Percentiles rank a stretch among this genome's conserved stretches.
These are phyloP conservation scores for Xiphydria camelus DNA, from an alignment of 2,888 invertebrate genomes.

Conservation along the genomic window DNA sequence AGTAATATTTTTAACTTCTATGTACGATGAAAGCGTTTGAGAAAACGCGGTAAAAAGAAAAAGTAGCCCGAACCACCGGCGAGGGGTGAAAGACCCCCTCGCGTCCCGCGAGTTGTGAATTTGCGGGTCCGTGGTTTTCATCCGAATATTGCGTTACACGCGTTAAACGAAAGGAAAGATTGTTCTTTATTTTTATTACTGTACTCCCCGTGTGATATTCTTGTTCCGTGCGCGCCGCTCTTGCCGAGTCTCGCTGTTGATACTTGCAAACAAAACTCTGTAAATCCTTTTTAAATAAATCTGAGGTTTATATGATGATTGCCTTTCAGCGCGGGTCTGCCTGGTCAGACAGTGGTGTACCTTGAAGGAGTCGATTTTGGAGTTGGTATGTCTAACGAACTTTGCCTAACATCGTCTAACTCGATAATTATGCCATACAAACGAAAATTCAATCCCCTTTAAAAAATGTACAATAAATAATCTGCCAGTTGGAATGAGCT, in stretches of 20 bases:
- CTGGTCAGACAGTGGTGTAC: too few species aligned
- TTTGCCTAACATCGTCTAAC: too few species aligned
- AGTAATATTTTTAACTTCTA: slow-evolving; percentile 27
- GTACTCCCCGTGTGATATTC: slow-evolving; percentile 52
- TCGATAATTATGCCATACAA: too few species aligned
- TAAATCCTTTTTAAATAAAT: slow-evolving; percentile 58
- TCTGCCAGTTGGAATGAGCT: too few species aligned
- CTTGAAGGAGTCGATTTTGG: too few species aligned
- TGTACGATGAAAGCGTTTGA: slow-evolving; percentile 11
- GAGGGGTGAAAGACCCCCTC: background rate
- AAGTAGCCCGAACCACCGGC: slow-evolving; percentile 15
- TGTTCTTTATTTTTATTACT: slow-evolving; percentile 11
- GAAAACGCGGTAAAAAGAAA: slow-evolving; percentile 15
- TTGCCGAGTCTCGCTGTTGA: slow-evolving; percentile 57
- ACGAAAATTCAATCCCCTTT: too few species aligned
- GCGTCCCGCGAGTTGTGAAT: slow-evolving; percentile 15
- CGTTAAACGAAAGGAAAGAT: slow-evolving; percentile 7
- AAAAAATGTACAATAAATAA: too few species aligned
- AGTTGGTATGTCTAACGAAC: too few species aligned
- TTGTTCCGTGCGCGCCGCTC: slow-evolving; percentile 55
- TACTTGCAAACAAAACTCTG: slow-evolving; percentile 55
- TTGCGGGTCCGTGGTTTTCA: slow-evolving; percentile 21
- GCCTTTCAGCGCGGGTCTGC: background rate
- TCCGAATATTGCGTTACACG: slow-evolving; percentile 21
- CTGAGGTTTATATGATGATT: slow-evolving; percentile 53